A percentile compares a stretch with the other conserved stretches of the same genome.
phyloP scores from a whole-genome alignment of 2,888 invertebrate species.

The Drosophila flavopinicola region DNA sequence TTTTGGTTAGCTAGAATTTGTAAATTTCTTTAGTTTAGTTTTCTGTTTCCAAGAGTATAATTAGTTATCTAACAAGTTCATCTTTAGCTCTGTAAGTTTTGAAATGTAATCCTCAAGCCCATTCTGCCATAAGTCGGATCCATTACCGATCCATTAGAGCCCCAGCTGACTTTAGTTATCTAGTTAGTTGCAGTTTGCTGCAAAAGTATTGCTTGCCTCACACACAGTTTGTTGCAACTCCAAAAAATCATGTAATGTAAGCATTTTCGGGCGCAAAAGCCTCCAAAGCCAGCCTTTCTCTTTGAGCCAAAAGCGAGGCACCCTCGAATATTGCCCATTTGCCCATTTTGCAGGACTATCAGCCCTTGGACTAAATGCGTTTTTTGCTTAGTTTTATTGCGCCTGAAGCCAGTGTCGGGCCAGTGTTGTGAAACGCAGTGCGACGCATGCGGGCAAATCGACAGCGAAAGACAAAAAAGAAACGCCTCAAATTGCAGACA shows the following conservation, averaged over 20 bases:
- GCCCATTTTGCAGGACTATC: not conserved
- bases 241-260: slow-evolving; percentile 32
- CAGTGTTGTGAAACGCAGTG: slow-evolving; percentile 42
- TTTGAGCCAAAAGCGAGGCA: slow-evolving; percentile 19
- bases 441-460: slow-evolving; percentile 57
- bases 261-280: slow-evolving; percentile 16
- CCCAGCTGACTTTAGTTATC: not conserved
- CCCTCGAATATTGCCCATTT: too few species aligned
- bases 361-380: slow-evolving; percentile 70
- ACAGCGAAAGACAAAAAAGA: slow-evolving; percentile 43
- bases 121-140: not conserved
- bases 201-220: slow-evolving; percentile 5
- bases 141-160: slow-evolving; percentile 32
- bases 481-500: slow-evolving; percentile 70
- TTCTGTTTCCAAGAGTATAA: too few species aligned
- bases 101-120: too few species aligned
- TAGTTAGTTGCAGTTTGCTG: not conserved
- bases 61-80: too few species aligned
- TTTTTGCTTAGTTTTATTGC: slow-evolving; percentile 78
- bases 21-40: too few species aligned
- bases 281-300: slow-evolving; percentile 23
- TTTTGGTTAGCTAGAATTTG: too few species aligned
- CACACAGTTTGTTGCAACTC: too few species aligned
- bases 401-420: slow-evolving; percentile 8
- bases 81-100: too few species aligned